Conservation (phyloP, 2,888 invertebrate species). For the Nezara viridula region DNA sequence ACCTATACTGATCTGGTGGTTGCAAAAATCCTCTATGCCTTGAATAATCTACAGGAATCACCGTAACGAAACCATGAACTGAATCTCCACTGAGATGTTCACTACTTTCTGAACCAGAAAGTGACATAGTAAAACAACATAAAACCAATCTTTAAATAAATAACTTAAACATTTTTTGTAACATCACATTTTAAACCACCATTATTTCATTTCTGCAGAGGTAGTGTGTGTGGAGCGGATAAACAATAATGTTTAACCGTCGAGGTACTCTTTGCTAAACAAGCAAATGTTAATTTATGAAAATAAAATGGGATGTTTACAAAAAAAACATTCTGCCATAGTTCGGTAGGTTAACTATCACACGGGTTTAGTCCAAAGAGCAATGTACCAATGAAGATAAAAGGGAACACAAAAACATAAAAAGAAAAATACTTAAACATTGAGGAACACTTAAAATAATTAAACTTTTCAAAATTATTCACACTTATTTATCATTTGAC, state of each 20-base stretch:
- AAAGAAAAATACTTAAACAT: too few species aligned
- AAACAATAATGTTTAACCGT: not conserved
- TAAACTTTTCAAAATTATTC: not conserved
- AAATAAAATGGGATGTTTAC: not conserved
- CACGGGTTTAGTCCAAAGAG: not conserved
- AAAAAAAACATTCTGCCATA: not conserved
- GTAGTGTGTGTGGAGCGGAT: not conserved
- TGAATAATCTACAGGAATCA: conserved; percentile 75
- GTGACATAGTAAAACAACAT: conserved; percentile 60
- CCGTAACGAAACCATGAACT: conserved; percentile 73
- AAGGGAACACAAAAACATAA: not conserved
- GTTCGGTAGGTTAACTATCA: not conserved
- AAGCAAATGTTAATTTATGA: not conserved
- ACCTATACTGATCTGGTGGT: conserved; percentile 75
- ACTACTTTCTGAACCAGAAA: conserved; percentile 63
- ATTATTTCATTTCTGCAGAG: not conserved
- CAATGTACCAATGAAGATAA: not conserved
- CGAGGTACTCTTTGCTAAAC: not conserved
- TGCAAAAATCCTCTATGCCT: conserved; percentile 72
- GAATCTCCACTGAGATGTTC: conserved; percentile 64
- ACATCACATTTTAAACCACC: not conserved
- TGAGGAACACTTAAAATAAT: not conserved
- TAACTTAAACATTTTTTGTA: not conserved
- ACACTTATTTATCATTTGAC: too few species aligned
- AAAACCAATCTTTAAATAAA: not conserved